Conservation (phyloP, 2,888 invertebrate species). For the Cantharis flavilabris region DNA sequence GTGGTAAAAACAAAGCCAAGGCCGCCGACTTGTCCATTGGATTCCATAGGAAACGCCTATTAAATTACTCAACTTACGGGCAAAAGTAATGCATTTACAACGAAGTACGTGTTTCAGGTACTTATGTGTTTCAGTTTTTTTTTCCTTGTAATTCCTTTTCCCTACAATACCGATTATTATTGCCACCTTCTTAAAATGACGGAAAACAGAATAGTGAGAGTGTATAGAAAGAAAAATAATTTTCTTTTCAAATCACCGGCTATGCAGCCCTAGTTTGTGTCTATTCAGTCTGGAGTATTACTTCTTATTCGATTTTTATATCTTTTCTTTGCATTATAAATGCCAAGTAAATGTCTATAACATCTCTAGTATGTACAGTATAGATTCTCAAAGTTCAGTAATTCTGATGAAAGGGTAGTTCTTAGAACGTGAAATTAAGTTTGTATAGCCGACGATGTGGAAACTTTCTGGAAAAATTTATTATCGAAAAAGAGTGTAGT, state of each 20-base stretch:
- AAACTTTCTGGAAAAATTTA: not conserved
- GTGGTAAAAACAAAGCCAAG: conserved; percentile 25
- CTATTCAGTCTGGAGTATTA: not conserved
- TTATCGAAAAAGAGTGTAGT: not conserved
- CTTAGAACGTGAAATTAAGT: not conserved
- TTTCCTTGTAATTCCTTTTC: not conserved
- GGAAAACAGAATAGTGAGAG: not conserved
- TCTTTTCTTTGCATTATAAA: not conserved
- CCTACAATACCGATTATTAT: not conserved
- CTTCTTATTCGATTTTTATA: not conserved
- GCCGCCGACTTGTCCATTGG: conserved; percentile 16
- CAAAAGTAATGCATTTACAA: conserved; percentile 11
- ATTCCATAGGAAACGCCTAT: conserved; percentile 24
- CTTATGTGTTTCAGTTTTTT: not conserved
- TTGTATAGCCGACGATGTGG: not conserved
- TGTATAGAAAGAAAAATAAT: not conserved
- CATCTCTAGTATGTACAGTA: not conserved
- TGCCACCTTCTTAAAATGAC: not conserved
- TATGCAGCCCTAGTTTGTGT: not conserved
- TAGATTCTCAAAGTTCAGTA: not conserved
- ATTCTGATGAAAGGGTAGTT: not conserved
- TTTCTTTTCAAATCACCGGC: not conserved
- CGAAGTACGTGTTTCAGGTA: not conserved
- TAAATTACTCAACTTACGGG: conserved; percentile 20
- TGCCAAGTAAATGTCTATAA: not conserved